Conservation (phyloP, 1,140 invertebrate genomes). For the Meloidogyne hapla region DNA sequence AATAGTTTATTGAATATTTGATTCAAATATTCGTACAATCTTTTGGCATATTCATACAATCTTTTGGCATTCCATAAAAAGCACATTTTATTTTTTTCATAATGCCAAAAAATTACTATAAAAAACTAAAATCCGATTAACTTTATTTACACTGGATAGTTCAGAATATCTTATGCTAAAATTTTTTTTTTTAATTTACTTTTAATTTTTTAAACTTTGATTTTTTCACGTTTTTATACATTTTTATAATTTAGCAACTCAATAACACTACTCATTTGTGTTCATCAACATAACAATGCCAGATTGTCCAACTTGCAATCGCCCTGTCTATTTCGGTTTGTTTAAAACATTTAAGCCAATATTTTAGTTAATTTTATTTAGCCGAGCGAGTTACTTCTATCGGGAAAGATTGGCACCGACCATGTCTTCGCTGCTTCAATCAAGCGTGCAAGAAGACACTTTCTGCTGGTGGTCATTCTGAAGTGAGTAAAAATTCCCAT, state of each 20-base stretch:
- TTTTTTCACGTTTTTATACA: background rate
- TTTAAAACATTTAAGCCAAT: background rate
- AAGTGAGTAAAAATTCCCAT: slow-evolving; percentile 66
- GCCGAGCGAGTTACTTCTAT: slow-evolving; percentile 85
- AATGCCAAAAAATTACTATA: no score
- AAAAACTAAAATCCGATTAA: no score
- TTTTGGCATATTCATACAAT: no score
- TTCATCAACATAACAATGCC: slow-evolving; percentile 35
- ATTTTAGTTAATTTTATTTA: slow-evolving; percentile 66
- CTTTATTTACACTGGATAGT: no score
- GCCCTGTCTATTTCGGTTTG: slow-evolving; percentile 50
- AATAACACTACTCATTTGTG: background rate
- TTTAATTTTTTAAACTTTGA: background rate
- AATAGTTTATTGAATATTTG: no score
- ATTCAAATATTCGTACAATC: no score
- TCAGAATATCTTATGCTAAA: no score
- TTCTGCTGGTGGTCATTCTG: slow-evolving; percentile 82
- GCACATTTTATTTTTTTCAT: no score
- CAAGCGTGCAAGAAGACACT: slow-evolving; percentile 79
- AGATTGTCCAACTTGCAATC: slow-evolving; percentile 41
- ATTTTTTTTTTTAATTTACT: no score
- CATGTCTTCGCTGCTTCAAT: slow-evolving; percentile 82
- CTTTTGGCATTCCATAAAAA: no score
- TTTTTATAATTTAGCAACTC: background rate
- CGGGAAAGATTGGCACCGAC: slow-evolving; percentile 88